These are phyloP conservation scores for Pseudopleuronectes americanus DNA, from an alignment of 2,797 vertebrate genomes.

Conservation along the genomic window DNA sequence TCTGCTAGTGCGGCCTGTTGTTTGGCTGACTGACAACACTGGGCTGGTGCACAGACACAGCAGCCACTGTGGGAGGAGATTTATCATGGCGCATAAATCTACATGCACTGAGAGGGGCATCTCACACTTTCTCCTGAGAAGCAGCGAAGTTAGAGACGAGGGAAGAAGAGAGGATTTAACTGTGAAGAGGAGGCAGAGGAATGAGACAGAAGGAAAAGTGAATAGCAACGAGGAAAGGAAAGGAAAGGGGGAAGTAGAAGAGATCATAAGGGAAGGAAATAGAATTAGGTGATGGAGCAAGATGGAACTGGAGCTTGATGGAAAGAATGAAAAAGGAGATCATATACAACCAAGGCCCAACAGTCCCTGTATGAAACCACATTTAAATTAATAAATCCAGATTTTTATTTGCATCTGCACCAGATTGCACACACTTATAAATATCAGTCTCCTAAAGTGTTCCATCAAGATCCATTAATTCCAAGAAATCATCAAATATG, in stretches of 20 bases:
- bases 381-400: background rate
- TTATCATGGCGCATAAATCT: conserved; percentile 69
- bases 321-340: conserved; percentile 6
- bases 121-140: conserved; percentile 42
- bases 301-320: conserved; percentile 10
- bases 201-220: conserved; percentile 25
- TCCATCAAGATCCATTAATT: too few species aligned
- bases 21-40: conserved; percentile 68
- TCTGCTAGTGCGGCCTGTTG: conserved; percentile 68
- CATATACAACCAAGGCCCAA: background rate
- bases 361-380: background rate
- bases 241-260: background rate
- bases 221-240: conserved; percentile 5
- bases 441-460: too few species aligned
- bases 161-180: background rate
- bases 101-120: conserved; percentile 21
- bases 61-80: conserved; percentile 53
- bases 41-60: conserved; percentile 59
- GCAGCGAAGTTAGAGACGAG: conserved; percentile 15
- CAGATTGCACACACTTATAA: too few species aligned
- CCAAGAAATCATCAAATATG: too few species aligned
- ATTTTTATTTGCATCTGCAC: too few species aligned
- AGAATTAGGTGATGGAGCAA: background rate
- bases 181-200: conserved; percentile 35
- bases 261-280: conserved; percentile 2